Conservation (phyloP, 2,888 invertebrate species). For the Platycheirus albimanus region DNA sequence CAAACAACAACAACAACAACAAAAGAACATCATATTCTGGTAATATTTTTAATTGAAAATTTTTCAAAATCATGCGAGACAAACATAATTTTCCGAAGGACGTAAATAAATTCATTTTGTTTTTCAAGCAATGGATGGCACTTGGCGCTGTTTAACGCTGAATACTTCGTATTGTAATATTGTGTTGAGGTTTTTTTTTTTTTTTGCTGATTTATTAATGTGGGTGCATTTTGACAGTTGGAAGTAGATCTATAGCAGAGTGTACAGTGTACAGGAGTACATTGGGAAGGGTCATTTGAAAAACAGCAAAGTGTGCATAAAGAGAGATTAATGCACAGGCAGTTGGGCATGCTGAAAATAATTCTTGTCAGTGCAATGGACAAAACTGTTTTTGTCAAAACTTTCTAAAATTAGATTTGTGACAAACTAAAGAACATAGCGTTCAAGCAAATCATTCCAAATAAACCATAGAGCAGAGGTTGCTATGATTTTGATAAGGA, state of each 20-base stretch:
- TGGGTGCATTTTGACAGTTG: conserved; percentile 51
- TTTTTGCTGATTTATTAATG: conserved; percentile 24
- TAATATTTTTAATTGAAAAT: conserved; percentile 31
- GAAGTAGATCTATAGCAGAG: background rate
- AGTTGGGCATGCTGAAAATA: too few species aligned
- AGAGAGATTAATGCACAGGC: background rate
- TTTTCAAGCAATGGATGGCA: background rate
- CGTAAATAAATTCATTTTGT: conserved; percentile 26
- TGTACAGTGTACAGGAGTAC: too few species aligned
- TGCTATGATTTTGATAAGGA: too few species aligned
- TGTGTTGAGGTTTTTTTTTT: background rate
- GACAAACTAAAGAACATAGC: too few species aligned
- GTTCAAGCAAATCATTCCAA: too few species aligned
- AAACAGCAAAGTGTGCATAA: background rate
- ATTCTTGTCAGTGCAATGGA: too few species aligned
- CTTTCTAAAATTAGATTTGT: too few species aligned
- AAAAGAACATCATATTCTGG: too few species aligned
- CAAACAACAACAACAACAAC: background rate
- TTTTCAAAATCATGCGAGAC: conserved; percentile 17
- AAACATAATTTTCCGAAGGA: conserved; percentile 29
- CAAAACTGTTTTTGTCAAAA: too few species aligned
- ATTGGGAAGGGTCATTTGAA: background rate
- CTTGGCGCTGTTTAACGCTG: background rate
- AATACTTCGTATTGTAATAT: background rate
- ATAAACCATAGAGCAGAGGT: too few species aligned